Evolutionary conservation across 2,888 invertebrate species (phyloP), one percentile per base, ranked within the genome.

Genomic region (Pheosia gnoma): DNA sequence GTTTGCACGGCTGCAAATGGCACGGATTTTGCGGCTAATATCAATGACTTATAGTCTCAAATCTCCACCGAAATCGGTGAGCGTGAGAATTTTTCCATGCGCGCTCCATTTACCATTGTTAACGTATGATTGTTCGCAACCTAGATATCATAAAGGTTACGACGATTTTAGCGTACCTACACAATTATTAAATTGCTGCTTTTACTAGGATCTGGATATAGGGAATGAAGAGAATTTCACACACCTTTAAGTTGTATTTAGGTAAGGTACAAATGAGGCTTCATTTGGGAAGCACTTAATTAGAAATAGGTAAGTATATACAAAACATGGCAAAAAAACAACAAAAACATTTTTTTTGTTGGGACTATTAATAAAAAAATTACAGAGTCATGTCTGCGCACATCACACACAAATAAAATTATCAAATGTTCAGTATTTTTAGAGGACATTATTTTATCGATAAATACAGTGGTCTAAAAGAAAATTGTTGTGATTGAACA

Each of bases 1-100:
- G 84, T 83, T 80, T 79, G 81, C 80, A 74, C 67, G 77, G 68
- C 70, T 72, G 78, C 80, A 79, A 82, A 81, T 80, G 79, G 82
- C 79, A 81, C 81, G 75, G 79, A 81, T 84, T 85, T 83, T 77
- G 78, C 82, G 70, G 79, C 74, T 79, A 80, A 84, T 79, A 78
- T 73, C 79, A 80, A 80, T 80, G 82, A 81, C 74, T 81, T 82
- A 80, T 78, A 61, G 75, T 66, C 36, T 52, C 51, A n/a, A 25
- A n/a, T 51, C 52, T 36, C 71, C 71, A 70, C 70, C 68, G 67
- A 79, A 78, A 76, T 75, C 67, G 59, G 62, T 65, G 77, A 65
- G 79, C 78, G 72, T 79, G 76, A 67, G 70, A 74, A 73, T 61
- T 64, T 67, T 70, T 75, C 61, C 66, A 65, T 72, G 60, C 61